These are phyloP conservation scores for Philopedon plagiatum DNA, from an alignment of 2,888 invertebrate species.

Conservation along the genomic window DNA sequence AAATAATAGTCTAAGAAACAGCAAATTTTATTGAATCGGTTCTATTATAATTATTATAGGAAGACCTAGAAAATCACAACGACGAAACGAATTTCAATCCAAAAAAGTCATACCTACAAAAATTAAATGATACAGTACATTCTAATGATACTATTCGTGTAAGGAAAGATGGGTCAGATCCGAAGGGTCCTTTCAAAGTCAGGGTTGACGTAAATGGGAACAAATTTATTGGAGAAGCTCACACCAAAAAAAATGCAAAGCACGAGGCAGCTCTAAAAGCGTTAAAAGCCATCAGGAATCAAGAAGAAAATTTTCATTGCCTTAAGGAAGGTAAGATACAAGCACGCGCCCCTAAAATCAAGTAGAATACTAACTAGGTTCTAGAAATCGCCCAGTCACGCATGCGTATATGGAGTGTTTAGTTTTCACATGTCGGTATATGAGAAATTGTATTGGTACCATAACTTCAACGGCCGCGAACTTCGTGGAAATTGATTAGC, in stretches of 20 bases:
- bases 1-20: too few relatives aligned
- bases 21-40: too few relatives aligned
- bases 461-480: too few relatives aligned
- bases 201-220: constrained; percentile 59
- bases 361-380: too few relatives aligned
- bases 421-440: too few relatives aligned
- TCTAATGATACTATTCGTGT: constrained; percentile 51
- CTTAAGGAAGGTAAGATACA: constrained; percentile 58
- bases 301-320: constrained; percentile 57
- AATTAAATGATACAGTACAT: constrained; percentile 60
- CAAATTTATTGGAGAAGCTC: constrained; percentile 59
- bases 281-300: constrained; percentile 56
- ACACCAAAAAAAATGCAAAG: constrained; percentile 62
- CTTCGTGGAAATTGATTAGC: too few relatives aligned
- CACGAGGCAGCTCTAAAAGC: constrained; percentile 65
- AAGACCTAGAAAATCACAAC: constrained; percentile 35
- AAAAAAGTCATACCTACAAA: constrained; percentile 59
- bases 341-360: too few relatives aligned
- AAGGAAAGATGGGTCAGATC: constrained; percentile 55
- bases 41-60: constrained; percentile 4
- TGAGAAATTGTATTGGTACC: too few relatives aligned
- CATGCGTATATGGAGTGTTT: too few relatives aligned
- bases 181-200: constrained; percentile 61
- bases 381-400: too few relatives aligned
- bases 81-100: constrained; percentile 50